Evolutionary conservation across 2,888 invertebrate genomes (phyloP).

Genomic region (Hirtodrosophila trivittata): DNA sequence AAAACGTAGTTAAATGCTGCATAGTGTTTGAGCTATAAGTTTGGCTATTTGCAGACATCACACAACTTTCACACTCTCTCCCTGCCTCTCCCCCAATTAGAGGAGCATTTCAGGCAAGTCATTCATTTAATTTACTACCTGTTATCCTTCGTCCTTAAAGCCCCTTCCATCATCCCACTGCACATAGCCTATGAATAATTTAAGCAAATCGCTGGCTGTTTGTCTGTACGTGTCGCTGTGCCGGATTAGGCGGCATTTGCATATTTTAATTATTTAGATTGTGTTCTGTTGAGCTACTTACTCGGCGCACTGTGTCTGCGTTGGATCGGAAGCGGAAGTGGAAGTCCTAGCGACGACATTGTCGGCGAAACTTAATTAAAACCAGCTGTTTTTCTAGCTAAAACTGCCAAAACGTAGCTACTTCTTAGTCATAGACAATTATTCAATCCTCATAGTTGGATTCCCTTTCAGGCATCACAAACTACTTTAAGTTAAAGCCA

Average conservation of each 20-base stretch:
- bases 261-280: conserved; percentile 83
- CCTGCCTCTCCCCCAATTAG: conserved; percentile 52
- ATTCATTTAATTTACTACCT: conserved; percentile 80
- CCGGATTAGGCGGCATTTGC: conserved; percentile 82
- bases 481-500: too few species aligned
- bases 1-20: conserved; percentile 57
- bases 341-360: conserved; percentile 53
- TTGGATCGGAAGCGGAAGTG: conserved; percentile 59
- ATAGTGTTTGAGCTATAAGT: conserved; percentile 17
- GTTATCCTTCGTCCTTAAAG: conserved; percentile 18
- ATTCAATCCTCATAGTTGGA: too few species aligned
- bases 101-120: conserved; percentile 60
- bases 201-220: conserved; percentile 78
- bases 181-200: conserved; percentile 80
- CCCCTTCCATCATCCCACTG: conserved; percentile 20
- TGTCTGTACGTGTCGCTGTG: conserved; percentile 72
- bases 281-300: conserved; percentile 74
- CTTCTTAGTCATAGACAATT: too few species aligned
- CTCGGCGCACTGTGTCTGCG: conserved; percentile 16
- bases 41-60: too few species aligned
- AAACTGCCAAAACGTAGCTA: too few species aligned
- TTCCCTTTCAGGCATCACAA: too few species aligned
- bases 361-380: conserved; percentile 74
- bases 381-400: conserved; percentile 43
- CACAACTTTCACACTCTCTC: conserved; percentile 31